Conservation (phyloP, 2,113 vertebrate species). For the Embiotoca jacksoni region DNA sequence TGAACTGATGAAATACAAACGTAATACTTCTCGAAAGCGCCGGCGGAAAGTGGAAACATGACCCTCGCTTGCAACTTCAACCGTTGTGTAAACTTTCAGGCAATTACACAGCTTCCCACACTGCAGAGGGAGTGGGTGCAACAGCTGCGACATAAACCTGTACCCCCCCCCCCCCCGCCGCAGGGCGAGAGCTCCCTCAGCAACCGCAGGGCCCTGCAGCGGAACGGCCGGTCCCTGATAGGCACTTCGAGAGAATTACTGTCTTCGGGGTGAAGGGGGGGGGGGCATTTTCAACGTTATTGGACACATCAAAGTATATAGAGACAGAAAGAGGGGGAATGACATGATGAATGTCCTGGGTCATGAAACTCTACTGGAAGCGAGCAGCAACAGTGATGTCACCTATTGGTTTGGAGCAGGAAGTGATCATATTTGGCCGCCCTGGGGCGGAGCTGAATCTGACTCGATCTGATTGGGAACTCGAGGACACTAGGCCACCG, state of each 20-base stretch:
- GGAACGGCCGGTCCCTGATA: not conserved
- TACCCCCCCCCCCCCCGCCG: conserved; percentile 5
- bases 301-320: conserved; percentile 5
- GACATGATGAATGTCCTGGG: conserved; percentile 7
- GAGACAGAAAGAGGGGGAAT: not conserved
- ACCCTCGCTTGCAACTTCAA: conserved; percentile 35
- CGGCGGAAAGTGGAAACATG: conserved; percentile 9
- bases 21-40: conserved; percentile 21
- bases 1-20: conserved; percentile 60
- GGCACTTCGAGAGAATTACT: not conserved
- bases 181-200: conserved; percentile 29
- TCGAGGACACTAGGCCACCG: no score
- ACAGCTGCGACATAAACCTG: conserved; percentile 38
- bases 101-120: conserved; percentile 33
- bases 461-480: no score
- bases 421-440: no score
- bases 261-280: not conserved
- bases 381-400: no score
- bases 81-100: conserved; percentile 42
- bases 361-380: not conserved
- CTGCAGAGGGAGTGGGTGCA: conserved; percentile 22
- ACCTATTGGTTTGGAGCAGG: no score
- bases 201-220: not conserved
- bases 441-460: no score
- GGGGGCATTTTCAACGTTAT: conserved; percentile 22